Evolutionary conservation across 2,888 invertebrate species (phyloP).

Genomic region (Brenthis hecate): DNA sequence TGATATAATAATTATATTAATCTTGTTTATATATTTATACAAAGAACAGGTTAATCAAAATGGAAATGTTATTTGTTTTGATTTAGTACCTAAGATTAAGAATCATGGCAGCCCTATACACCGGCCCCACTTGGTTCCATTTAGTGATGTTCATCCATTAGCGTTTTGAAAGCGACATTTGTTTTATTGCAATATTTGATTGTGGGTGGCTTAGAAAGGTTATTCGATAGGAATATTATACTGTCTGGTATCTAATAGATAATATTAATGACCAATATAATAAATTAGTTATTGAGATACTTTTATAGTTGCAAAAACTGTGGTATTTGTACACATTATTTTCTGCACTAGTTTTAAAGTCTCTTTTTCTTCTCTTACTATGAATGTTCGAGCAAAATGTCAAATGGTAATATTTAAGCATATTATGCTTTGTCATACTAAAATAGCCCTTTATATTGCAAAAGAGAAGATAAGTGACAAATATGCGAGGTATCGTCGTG

Average conservation of each 20-base stretch:
- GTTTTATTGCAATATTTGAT: conserved; percentile 30
- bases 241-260: not conserved
- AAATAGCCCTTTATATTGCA: not conserved
- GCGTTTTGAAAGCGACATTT: conserved; percentile 34
- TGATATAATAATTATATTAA: too few species aligned
- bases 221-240: not conserved
- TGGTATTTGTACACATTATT: too few species aligned
- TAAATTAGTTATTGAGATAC: too few species aligned
- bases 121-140: conserved; percentile 26
- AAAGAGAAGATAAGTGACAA: not conserved
- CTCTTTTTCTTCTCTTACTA: too few species aligned
- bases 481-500: conserved; percentile 9
- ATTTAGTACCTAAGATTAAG: not conserved
- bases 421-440: not conserved
- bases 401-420: too few species aligned
- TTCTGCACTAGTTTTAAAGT: too few species aligned
- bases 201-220: conserved; percentile 26
- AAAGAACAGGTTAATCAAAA: too few species aligned
- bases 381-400: too few species aligned
- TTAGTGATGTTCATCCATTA: conserved; percentile 34
- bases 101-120: conserved; percentile 5
- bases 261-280: not conserved
- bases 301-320: too few species aligned
- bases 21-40: not conserved
- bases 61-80: not conserved